phyloP scores from a whole-genome alignment of 2,113 vertebrate genomes.

The Percopsis transmontana region DNA sequence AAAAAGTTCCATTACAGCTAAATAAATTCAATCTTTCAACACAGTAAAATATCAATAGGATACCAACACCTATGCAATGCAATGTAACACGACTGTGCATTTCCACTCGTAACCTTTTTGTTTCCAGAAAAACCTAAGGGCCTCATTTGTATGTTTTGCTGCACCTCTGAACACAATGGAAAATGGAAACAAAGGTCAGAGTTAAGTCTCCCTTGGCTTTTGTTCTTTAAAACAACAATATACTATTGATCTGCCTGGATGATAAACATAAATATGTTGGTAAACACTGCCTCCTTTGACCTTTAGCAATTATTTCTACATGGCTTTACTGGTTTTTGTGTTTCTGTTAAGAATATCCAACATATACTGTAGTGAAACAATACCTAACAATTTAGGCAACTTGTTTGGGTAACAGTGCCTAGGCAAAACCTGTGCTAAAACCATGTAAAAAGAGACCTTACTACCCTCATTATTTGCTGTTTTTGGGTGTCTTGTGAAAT shows the following conservation, averaged over 20 bases:
- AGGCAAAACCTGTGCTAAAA: too few relatives aligned
- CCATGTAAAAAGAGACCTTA: too few relatives aligned
- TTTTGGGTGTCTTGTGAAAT: too few relatives aligned
- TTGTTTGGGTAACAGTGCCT: too few relatives aligned
- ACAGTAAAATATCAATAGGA: slow-evolving; percentile 14
- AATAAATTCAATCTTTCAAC: background rate
- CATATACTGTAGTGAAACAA: background rate
- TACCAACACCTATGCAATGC: too few relatives aligned
- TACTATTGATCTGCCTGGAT: slow-evolving; percentile 74
- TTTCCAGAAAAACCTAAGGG: slow-evolving; percentile 46
- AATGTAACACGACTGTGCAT: slow-evolving; percentile 1
- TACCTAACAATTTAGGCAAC: background rate
- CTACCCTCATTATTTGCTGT: too few relatives aligned
- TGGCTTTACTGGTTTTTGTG: slow-evolving; percentile 43
- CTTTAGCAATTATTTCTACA: slow-evolving; percentile 75
- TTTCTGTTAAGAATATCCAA: slow-evolving; percentile 20
- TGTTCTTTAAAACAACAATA: slow-evolving; percentile 76
- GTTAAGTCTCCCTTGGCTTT: slow-evolving; percentile 73
- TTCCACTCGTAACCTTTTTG: slow-evolving; percentile 22
- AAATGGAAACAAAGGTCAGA: slow-evolving; percentile 75
- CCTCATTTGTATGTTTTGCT: slow-evolving; percentile 73
- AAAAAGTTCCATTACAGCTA: slow-evolving; percentile 14
- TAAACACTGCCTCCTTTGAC: slow-evolving; percentile 76
- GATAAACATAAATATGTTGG: slow-evolving; percentile 75
- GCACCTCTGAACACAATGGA: slow-evolving; percentile 55